Evolutionary conservation across 2,113 vertebrate species (phyloP), one percentile per base, ranked within the genome.

Genomic region (Tragulus kanchil): DNA sequence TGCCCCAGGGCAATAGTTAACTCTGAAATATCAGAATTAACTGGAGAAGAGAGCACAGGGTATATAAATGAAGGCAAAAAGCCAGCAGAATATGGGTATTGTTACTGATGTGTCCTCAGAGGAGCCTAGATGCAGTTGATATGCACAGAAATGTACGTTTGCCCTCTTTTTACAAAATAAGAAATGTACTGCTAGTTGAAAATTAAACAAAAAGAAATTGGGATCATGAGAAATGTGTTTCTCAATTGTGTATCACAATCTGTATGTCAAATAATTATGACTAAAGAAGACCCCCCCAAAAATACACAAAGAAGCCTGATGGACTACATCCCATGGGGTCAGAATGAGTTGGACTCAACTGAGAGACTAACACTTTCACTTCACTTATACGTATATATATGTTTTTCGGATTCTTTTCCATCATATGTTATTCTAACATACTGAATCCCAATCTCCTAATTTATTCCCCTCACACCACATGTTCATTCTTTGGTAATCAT

Each of bases 41-140:
- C 31, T 6, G 54, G 8, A 17, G 50, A 45, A 15, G 21, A 81
- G 16, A 23, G 25, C 25, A 4, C 6, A 56, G 45, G 11, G 59
- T 3, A 0, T 26, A 45, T 12, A 81, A 9, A 23, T 7, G 52
- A 61, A 23, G 50, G 89, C 50, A 42, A 45, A 67, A 89, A 1
- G 15, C 31, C 16, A 42, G 17, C 16, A 0, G 77, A 23, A 21
- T 19, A 11, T 28, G 48, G 23, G 8, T 45, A 8, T 45, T 28
- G 5, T 10, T 3, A 26, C 15, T 23, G 12, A 6, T 0, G 1
- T 31, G n/a, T 67, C 23, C 11, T 56, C 15, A 9, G 52, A 21
- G 23, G 48, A 13, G 4, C 15, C 54, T 26, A 26, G 26, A 23
- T 23, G 42, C 12, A 15, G 42, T 23, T 48, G 61, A 23, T 11